Conservation (phyloP, 1,140 invertebrate genomes). For the Drosophila repletoides region DNA sequence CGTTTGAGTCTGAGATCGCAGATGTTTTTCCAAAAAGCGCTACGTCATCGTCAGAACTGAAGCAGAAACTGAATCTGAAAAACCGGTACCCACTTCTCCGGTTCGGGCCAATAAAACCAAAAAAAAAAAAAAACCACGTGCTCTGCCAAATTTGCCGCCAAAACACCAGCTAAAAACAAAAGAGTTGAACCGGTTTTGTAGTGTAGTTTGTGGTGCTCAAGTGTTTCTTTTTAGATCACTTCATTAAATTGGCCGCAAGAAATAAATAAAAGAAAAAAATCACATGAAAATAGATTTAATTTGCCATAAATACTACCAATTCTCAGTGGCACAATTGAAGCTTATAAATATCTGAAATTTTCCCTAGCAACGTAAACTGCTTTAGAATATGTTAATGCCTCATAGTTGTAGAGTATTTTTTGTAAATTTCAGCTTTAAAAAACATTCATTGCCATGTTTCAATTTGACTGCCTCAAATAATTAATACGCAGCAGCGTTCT, state of each 20-base stretch:
- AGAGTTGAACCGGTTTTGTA: constrained; percentile 61
- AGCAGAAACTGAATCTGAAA: constrained; percentile 23
- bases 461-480: constrained; percentile 40
- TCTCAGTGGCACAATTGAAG: too few species aligned
- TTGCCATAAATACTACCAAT: too few species aligned
- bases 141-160: constrained; percentile 57
- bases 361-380: neutral
- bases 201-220: too few species aligned
- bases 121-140: constrained; percentile 54
- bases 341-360: neutral
- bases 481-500: constrained; percentile 36
- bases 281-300: too few species aligned
- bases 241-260: neutral
- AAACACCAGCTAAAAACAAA: constrained; percentile 45
- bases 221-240: too few species aligned
- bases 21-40: constrained; percentile 39
- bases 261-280: neutral
- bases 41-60: constrained; percentile 51
- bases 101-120: too few species aligned
- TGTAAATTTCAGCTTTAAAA: constrained; percentile 6
- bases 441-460: constrained; percentile 36
- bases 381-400: neutral
- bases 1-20: constrained; percentile 50
- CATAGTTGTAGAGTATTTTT: neutral
- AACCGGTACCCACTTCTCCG: constrained; percentile 52